A percentile compares a stretch with the other conserved stretches of the same genome.
These are phyloP conservation scores for Mongoloraphidia duomilia DNA, from an alignment of 2,888 invertebrate genomes.

Conservation along the genomic window DNA sequence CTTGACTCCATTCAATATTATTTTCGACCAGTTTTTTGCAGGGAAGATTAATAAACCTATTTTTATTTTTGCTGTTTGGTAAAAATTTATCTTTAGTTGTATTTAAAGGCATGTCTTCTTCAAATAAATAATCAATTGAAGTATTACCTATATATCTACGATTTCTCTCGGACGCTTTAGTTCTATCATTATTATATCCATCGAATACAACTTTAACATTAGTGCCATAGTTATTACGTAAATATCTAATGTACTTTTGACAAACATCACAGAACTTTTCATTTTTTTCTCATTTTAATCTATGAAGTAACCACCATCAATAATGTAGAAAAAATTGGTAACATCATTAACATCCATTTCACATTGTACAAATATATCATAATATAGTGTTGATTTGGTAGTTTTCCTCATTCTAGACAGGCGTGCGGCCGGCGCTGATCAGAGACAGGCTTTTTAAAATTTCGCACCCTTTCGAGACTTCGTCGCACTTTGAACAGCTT, in stretches of 20 bases:
- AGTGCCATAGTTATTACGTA: conserved; percentile 3
- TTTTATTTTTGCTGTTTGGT: conserved; percentile 9
- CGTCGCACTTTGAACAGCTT: too few species aligned
- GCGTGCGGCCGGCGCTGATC: too few species aligned
- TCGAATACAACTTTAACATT: conserved; percentile 8
- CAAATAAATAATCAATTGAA: conserved; percentile 9
- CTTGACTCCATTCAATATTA: conserved; percentile 9
- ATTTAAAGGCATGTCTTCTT: conserved; percentile 9
- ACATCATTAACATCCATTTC: neutral
- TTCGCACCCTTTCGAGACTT: too few species aligned
- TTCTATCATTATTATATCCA: conserved; percentile 7
- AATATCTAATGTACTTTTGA: conserved; percentile 3
- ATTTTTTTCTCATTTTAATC: neutral
- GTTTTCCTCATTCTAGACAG: conserved; percentile 4
- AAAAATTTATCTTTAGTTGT: conserved; percentile 10
- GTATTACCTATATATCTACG: conserved; percentile 8
- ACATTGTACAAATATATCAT: neutral
- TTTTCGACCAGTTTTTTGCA: conserved; percentile 8
- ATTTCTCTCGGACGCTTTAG: conserved; percentile 9
- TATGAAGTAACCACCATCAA: conserved; percentile 4
- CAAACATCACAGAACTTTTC: neutral
- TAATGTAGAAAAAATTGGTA: neutral
- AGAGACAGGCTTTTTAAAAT: too few species aligned
- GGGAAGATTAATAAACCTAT: conserved; percentile 8
- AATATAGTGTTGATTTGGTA: conserved; percentile 1